Conservation (phyloP, 2,888 invertebrate genomes). For the Pheosia gnoma region DNA sequence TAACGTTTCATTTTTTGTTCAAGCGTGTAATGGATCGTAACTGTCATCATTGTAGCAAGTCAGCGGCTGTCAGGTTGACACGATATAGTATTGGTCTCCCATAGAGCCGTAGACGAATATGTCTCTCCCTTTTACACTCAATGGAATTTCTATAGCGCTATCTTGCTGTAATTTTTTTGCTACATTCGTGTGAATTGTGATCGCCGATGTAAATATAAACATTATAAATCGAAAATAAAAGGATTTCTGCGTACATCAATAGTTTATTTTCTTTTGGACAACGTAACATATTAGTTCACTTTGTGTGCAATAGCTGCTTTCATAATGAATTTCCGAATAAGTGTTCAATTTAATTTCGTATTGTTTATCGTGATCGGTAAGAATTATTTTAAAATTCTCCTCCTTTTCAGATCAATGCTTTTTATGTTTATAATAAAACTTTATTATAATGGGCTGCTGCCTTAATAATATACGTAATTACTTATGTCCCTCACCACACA, state of each 20-base stretch:
- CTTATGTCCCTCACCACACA: too few species aligned
- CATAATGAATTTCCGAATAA: slow-evolving; percentile 30
- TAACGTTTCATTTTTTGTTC: neutral
- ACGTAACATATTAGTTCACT: neutral
- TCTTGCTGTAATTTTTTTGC: neutral
- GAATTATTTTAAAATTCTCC: neutral
- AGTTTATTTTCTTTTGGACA: neutral
- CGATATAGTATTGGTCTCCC: neutral
- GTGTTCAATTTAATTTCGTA: slow-evolving; percentile 20
- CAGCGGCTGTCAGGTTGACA: neutral
- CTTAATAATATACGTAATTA: too few species aligned
- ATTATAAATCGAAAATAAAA: neutral
- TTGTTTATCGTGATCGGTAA: slow-evolving; percentile 30
- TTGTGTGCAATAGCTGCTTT: neutral
- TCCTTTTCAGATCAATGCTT: too few species aligned
- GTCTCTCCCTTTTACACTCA: neutral
- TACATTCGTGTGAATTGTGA: neutral
- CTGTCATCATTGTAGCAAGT: neutral
- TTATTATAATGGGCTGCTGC: too few species aligned
- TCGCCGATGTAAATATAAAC: neutral
- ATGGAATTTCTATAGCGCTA: neutral
- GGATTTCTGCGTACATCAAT: neutral
- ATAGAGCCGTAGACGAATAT: too few species aligned
- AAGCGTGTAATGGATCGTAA: neutral
- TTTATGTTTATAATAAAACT: too few species aligned